Conservation (phyloP, 2,113 vertebrate species). For the Gorilla gorilla region DNA sequence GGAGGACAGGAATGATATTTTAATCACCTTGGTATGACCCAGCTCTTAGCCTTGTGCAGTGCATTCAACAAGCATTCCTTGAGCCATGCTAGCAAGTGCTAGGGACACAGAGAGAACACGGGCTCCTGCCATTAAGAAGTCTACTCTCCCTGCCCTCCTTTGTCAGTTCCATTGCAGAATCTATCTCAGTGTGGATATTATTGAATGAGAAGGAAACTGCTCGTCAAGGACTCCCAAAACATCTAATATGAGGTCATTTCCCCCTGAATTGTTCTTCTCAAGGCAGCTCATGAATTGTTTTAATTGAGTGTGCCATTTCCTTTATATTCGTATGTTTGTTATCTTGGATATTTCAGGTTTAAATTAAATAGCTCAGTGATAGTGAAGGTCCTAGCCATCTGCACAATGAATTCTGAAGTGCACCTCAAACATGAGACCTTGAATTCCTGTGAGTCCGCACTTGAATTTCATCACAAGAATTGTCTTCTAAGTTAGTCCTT, state of each 20-base stretch:
- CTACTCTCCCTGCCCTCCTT: fast-evolving
- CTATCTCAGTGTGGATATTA: background rate
- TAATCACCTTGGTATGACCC: no score
- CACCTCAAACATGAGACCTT: background rate
- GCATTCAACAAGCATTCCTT: background rate
- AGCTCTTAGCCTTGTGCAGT: fast-evolving
- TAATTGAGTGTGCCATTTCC: constrained; percentile 38
- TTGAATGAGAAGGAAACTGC: background rate
- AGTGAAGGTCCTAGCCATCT: background rate
- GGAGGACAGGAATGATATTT: background rate
- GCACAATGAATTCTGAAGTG: background rate
- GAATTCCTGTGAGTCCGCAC: background rate
- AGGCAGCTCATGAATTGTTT: background rate
- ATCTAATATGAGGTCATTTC: fast-evolving
- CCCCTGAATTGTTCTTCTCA: background rate
- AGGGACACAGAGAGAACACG: fast-evolving
- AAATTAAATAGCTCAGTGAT: background rate
- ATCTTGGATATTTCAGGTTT: background rate
- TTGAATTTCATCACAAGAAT: background rate
- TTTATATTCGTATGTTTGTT: background rate
- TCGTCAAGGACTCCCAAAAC: background rate
- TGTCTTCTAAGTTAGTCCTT: background rate
- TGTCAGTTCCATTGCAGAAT: fast-evolving
- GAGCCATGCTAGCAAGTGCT: fast-evolving
- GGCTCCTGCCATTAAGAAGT: fast-evolving